Conservation (phyloP, 1,140 invertebrate species). For the Temnothorax longispinosus region DNA sequence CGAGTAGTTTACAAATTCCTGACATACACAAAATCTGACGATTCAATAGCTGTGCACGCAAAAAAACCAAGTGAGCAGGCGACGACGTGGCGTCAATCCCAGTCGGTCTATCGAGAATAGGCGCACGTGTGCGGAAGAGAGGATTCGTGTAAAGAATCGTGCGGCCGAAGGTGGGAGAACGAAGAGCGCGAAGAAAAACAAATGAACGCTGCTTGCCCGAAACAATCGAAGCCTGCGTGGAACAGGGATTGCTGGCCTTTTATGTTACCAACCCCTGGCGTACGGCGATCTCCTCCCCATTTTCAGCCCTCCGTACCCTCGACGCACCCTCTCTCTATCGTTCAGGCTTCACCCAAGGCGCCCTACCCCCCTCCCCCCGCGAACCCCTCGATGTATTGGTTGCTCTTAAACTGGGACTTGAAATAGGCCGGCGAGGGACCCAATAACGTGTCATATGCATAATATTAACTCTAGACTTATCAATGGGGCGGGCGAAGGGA, state of each 20-base stretch:
- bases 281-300: constrained; percentile 35
- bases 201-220: constrained; percentile 79
- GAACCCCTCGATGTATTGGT: constrained; percentile 7
- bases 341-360: constrained; percentile 58
- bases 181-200: constrained; percentile 79
- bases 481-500: background rate
- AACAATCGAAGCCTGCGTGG: constrained; percentile 82
- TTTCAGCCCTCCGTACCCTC: constrained; percentile 50
- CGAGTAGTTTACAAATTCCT: background rate
- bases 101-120: background rate
- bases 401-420: background rate
- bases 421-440: constrained; percentile 10
- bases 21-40: background rate
- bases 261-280: constrained; percentile 72
- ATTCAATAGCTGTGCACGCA: background rate
- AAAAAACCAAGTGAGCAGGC: background rate
- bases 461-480: constrained; percentile 35
- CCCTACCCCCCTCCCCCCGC: constrained; percentile 33
- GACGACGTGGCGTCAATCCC: background rate
- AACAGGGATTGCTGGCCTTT: constrained; percentile 80
- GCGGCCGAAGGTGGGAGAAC: constrained; percentile 14
- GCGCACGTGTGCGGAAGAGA: background rate
- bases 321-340: constrained; percentile 57
- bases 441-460: constrained; percentile 33
- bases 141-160: constrained; percentile 17